These are phyloP conservation scores for Limenitis camilla DNA, from an alignment of 2,888 invertebrate species.

Conservation along the genomic window DNA sequence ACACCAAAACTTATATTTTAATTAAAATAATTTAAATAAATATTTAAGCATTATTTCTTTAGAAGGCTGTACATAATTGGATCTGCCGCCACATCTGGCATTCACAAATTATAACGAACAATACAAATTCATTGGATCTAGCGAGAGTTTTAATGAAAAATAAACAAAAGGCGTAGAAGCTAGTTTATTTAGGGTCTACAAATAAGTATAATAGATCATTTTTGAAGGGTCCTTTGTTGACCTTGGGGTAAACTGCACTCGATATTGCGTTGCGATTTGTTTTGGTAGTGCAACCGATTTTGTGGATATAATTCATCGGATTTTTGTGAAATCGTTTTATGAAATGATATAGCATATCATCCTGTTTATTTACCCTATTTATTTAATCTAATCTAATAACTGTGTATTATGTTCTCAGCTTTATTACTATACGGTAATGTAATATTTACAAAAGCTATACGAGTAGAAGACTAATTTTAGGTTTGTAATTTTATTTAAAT, in stretches of 20 bases:
- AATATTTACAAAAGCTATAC: no score
- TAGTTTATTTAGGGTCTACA: constrained; percentile 12
- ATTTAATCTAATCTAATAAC: no score
- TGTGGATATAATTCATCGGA: background rate
- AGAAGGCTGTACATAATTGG: constrained; percentile 5
- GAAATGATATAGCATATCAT: no score
- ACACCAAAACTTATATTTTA: no score
- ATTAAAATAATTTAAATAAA: constrained; percentile 5
- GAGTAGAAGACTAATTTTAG: no score
- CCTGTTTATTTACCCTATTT: no score
- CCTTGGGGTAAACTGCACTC: constrained; percentile 16
- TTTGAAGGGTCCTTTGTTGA: constrained; percentile 16
- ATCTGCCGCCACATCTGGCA: constrained; percentile 5
- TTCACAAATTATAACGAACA: constrained; percentile 2
- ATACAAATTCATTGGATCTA: constrained; percentile 1
- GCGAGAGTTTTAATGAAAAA: constrained; percentile 3
- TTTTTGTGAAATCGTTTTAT: background rate
- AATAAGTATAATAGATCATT: no score
- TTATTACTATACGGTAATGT: no score
- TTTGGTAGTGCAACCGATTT: constrained; percentile 7
- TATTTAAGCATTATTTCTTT: constrained; percentile 5
- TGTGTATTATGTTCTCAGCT: no score
- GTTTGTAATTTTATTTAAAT: no score
- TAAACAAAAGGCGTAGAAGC: background rate
- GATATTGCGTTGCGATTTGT: constrained; percentile 16